Percentiles rank a stretch among this genome's conserved stretches.
Conservation (phyloP, 2,797 vertebrate species). For the Vespertilio murinus region DNA sequence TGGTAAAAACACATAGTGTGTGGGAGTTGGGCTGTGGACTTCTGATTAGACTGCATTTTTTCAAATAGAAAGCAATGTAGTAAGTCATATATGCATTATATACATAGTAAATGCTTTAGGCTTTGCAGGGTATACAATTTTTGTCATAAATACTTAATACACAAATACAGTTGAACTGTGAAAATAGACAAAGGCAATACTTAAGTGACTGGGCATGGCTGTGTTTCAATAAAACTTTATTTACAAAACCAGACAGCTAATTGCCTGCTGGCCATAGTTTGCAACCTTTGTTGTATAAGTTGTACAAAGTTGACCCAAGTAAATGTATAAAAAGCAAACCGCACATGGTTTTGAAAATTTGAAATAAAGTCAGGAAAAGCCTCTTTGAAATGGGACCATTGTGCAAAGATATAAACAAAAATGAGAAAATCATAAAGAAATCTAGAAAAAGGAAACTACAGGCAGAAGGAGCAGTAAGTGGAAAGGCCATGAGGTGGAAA, state of each 20-base stretch:
- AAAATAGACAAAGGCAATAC: not conserved
- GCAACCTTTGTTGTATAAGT: not conserved
- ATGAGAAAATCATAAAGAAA: not conserved
- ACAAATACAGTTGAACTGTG: not conserved
- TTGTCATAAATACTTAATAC: not conserved
- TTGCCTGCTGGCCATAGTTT: not conserved
- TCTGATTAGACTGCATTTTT: not conserved
- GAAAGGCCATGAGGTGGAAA: not conserved
- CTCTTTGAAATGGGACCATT: not conserved
- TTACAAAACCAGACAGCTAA: not conserved
- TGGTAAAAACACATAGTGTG: not conserved
- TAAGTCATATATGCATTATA: not conserved
- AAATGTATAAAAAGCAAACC: not conserved
- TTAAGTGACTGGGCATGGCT: not conserved
- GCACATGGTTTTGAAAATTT: not conserved
- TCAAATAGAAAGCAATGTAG: not conserved
- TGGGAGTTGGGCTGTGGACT: no score
- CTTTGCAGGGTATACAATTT: not conserved
- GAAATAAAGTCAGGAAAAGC: not conserved
- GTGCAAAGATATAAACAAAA: not conserved
- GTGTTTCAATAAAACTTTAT: slow-evolving; percentile 19
- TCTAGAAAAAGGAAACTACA: not conserved
- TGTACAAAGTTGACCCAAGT: no score
- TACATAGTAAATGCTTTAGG: not conserved
- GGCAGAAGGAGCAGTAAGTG: no score